phyloP scores from a whole-genome alignment of 2,888 invertebrate genomes.

The Latrodectus elegans region DNA sequence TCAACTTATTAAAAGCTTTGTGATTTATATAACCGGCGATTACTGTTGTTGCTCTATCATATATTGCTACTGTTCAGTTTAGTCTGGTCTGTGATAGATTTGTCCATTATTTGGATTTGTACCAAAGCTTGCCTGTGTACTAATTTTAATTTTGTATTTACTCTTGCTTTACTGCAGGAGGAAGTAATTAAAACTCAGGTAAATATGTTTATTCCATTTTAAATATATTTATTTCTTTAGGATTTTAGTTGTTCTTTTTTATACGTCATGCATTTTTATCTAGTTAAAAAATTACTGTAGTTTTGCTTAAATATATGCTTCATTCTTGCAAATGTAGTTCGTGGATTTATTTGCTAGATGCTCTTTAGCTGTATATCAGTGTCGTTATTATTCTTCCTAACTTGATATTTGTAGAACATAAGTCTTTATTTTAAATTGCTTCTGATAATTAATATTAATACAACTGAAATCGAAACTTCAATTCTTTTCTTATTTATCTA shows the following conservation, averaged over 20 bases:
- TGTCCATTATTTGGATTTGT: not conserved
- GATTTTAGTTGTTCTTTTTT: not conserved
- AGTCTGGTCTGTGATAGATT: not conserved
- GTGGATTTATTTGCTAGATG: no score
- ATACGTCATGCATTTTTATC: not conserved
- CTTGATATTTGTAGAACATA: no score
- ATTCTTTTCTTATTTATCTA: no score
- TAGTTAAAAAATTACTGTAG: not conserved
- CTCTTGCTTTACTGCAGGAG: conserved; percentile 68
- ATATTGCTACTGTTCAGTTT: not conserved
- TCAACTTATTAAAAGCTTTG: not conserved
- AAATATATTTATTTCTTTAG: not conserved
- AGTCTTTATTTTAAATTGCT: no score
- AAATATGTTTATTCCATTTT: conserved; percentile 33
- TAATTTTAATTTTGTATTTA: conserved; percentile 63
- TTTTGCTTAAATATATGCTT: not conserved
- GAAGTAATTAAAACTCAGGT: conserved; percentile 68
- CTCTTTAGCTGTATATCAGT: no score
- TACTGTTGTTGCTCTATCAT: not conserved
- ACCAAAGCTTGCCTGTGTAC: conserved; percentile 33
- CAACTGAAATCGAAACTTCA: no score
- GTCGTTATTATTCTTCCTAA: no score
- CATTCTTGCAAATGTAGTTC: no score
- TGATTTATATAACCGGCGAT: not conserved
- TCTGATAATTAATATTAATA: no score